A percentile compares a stretch with the other conserved stretches of the same genome.
Conservation (phyloP, 2,113 vertebrate genomes). For the Cariama cristata region DNA sequence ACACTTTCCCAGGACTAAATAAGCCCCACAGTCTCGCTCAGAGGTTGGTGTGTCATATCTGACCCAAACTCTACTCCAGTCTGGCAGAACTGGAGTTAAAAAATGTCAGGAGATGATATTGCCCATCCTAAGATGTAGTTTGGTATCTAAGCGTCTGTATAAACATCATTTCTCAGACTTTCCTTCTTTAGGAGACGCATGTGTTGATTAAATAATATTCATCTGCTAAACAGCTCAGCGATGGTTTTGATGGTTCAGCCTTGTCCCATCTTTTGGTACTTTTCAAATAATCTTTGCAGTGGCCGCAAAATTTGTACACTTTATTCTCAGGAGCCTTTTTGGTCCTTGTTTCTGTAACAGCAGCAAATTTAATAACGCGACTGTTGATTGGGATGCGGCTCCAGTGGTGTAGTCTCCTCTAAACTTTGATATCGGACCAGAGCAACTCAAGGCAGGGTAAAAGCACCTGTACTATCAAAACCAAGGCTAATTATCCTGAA, state of each 20-base stretch:
- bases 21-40: background rate
- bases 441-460: background rate
- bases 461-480: background rate
- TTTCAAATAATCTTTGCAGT: background rate
- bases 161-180: background rate
- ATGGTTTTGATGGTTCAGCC: background rate
- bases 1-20: too few relatives aligned
- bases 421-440: too few relatives aligned
- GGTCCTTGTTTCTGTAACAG: too few relatives aligned
- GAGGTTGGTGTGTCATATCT: background rate
- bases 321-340: background rate
- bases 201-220: background rate
- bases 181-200: too few relatives aligned
- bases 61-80: background rate
- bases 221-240: background rate
- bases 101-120: background rate
- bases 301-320: too few relatives aligned
- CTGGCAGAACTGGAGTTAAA: background rate
- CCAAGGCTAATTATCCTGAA: background rate
- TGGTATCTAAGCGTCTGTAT: background rate
- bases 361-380: accelerated
- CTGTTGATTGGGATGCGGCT: accelerated
- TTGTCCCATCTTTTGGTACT: background rate
- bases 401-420: background rate
- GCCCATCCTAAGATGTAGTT: background rate